phyloP scores from a whole-genome alignment of 2,888 invertebrate species.

The Pachymerium ferrugineum region DNA sequence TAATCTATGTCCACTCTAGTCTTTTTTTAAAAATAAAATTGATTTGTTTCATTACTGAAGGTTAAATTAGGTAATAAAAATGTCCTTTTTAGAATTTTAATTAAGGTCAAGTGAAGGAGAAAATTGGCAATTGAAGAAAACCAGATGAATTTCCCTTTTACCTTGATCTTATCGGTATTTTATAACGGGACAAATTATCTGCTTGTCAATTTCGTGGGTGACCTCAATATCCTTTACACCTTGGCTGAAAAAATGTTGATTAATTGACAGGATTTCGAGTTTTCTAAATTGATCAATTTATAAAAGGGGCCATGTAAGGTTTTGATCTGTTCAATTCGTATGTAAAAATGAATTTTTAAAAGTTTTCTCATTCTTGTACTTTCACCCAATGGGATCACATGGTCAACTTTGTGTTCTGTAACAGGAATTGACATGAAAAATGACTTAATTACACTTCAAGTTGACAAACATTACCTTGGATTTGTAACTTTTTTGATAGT shows the following conservation, averaged over 20 bases:
- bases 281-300: neutral
- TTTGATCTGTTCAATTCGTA: too few relatives aligned
- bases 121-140: neutral
- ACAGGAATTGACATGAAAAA: too few relatives aligned
- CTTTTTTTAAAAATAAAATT: neutral
- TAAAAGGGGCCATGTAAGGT: neutral
- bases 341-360: too few relatives aligned
- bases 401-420: too few relatives aligned
- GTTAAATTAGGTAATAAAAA: slow-evolving; percentile 1
- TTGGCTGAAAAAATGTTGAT: too few relatives aligned
- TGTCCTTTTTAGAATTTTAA: neutral
- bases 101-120: neutral
- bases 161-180: neutral
- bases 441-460: too few relatives aligned
- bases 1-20: too few relatives aligned
- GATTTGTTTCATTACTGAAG: neutral
- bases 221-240: too few relatives aligned
- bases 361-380: too few relatives aligned
- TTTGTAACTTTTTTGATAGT: too few relatives aligned
- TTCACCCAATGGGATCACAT: too few relatives aligned
- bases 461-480: too few relatives aligned
- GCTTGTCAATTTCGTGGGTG: neutral
- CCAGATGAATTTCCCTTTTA: neutral
- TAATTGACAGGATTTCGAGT: neutral
- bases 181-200: neutral